Conservation (phyloP, 2,797 vertebrate species). For the Sebastes umbrosus region DNA sequence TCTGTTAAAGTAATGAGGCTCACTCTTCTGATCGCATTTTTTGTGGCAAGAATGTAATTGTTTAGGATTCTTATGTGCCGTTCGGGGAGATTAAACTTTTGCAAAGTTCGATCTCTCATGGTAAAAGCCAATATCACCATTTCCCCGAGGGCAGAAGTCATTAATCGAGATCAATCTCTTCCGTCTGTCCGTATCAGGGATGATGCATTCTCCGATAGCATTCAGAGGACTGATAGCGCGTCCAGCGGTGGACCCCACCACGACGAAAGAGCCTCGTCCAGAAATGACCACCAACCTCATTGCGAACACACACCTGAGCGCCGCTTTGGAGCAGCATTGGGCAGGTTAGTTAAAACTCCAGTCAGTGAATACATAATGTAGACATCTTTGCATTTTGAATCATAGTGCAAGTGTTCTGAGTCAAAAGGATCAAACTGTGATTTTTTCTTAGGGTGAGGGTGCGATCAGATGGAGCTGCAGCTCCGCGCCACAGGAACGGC, state of each 20-base stretch:
- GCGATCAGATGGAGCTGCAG: slow-evolving; percentile 91
- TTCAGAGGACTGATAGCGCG: slow-evolving; percentile 90
- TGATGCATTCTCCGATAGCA: slow-evolving; percentile 91
- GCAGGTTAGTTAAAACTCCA: slow-evolving; percentile 67
- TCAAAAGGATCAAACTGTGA: not conserved
- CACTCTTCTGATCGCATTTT: not conserved
- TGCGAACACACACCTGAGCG: slow-evolving; percentile 90
- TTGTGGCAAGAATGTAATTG: not conserved
- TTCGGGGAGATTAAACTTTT: not conserved
- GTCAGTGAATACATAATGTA: not conserved
- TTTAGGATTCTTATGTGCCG: not conserved
- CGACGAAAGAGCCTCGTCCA: slow-evolving; percentile 87
- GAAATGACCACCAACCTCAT: slow-evolving; percentile 87
- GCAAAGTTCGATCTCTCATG: not conserved
- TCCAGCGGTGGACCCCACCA: slow-evolving; percentile 86
- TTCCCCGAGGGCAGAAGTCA: not conserved
- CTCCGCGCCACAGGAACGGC: slow-evolving; percentile 87
- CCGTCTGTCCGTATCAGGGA: slow-evolving; percentile 81
- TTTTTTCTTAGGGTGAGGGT: slow-evolving; percentile 84
- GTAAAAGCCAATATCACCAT: not conserved
- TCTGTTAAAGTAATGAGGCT: slow-evolving; percentile 1
- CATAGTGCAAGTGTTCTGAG: not conserved
- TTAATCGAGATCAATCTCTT: slow-evolving; percentile 1
- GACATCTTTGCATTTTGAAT: not conserved
- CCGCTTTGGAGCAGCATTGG: slow-evolving; percentile 87